These are phyloP conservation scores for Anadara kagoshimensis DNA, from an alignment of 1,140 invertebrate genomes.

Conservation along the genomic window DNA sequence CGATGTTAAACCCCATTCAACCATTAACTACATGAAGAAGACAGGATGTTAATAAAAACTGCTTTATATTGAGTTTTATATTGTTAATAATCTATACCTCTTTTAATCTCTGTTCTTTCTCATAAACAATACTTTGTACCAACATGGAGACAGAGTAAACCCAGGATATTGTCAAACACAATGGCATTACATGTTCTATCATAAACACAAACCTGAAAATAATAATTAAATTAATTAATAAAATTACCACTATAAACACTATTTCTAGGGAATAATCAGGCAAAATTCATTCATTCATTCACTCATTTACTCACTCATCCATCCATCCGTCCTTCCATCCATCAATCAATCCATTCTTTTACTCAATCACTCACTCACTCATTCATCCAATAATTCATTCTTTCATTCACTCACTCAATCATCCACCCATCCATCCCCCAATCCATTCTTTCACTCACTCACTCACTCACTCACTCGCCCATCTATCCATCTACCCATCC, in stretches of 20 bases:
- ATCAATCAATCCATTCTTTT: neutral
- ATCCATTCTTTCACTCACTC: no score
- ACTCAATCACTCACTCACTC: no score
- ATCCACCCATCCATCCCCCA: no score
- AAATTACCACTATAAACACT: neutral
- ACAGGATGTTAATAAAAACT: no score
- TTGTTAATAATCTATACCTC: conserved; percentile 76
- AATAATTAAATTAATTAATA: conserved; percentile 67
- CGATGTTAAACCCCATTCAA: no score
- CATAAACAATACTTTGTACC: conserved; percentile 84
- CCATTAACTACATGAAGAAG: no score
- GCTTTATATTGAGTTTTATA: no score
- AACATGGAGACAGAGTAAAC: conserved; percentile 86
- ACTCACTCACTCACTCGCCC: no score
- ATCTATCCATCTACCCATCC: no score
- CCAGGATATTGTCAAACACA: conserved; percentile 83
- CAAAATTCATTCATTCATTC: neutral
- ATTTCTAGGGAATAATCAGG: neutral
- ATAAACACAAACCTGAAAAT: conserved; percentile 69
- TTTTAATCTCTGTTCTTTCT: conserved; percentile 80
- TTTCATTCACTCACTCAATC: no score
- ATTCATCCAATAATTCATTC: no score
- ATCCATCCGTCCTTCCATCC: neutral
- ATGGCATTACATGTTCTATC: conserved; percentile 80
- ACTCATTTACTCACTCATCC: neutral